A percentile compares a stretch with the other conserved stretches of the same genome.
phyloP scores from a whole-genome alignment of 2,888 invertebrate species.

The Aleiodes testaceus region DNA sequence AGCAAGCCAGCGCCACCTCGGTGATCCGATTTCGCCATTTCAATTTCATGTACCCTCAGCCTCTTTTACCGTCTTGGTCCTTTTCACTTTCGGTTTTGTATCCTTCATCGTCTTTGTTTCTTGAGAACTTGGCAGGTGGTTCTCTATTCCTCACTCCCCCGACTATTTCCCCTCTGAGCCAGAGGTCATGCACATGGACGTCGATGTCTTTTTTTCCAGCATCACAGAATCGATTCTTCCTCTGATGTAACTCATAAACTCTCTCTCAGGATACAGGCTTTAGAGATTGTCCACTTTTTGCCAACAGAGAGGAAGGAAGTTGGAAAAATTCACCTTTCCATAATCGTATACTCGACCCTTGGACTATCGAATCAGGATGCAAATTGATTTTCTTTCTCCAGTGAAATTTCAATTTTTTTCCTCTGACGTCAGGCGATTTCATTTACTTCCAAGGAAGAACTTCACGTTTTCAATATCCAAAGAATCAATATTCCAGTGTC shows the following conservation, averaged over 20 bases:
- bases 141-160: neutral
- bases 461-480: neutral
- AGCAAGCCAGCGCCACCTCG: slow-evolving; percentile 19
- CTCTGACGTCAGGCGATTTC: neutral
- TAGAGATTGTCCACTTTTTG: neutral
- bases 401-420: neutral
- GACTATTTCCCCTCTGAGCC: neutral
- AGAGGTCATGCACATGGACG: slow-evolving; percentile 11
- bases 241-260: slow-evolving; percentile 10
- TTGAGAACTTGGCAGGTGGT: slow-evolving; percentile 25
- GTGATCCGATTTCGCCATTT: slow-evolving; percentile 29
- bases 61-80: slow-evolving; percentile 20
- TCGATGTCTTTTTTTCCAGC: neutral
- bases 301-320: neutral
- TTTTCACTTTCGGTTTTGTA: slow-evolving; percentile 15
- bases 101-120: slow-evolving; percentile 11
- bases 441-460: neutral
- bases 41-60: slow-evolving; percentile 30
- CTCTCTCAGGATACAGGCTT: neutral
- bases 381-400: slow-evolving; percentile 10
- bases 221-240: neutral
- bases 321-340: neutral
- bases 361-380: slow-evolving; percentile 21
- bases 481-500: too few species aligned
- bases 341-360: slow-evolving; percentile 12